Evolutionary conservation across 2,113 vertebrate genomes (phyloP).

Genomic region (Lichenostomus cassidix): DNA sequence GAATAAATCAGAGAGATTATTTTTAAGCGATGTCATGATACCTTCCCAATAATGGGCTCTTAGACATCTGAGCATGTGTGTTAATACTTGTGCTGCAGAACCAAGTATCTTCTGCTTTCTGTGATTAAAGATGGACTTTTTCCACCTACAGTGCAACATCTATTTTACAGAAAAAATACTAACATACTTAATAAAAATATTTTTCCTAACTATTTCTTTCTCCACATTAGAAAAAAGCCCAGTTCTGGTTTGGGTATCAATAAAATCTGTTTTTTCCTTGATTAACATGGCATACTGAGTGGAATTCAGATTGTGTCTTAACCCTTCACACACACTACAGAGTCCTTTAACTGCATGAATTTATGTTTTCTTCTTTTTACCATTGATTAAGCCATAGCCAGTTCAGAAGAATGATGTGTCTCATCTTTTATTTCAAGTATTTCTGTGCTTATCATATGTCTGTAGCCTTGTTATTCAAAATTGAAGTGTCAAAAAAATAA

Average conservation of each 20-base stretch:
- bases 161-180: not conserved
- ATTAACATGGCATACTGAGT: not conserved
- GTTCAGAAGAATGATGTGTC: not conserved
- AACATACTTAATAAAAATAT: not conserved
- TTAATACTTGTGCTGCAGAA: not conserved
- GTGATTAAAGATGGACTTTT: not conserved
- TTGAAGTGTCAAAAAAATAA: not conserved
- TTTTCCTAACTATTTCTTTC: not conserved
- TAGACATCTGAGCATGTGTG: not conserved
- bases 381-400: accelerated
- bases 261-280: not conserved
- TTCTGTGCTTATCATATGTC: not conserved
- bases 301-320: not conserved
- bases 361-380: not conserved
- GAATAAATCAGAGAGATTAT: not conserved
- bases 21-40: not conserved
- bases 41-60: not conserved
- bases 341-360: not conserved
- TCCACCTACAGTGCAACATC: not conserved
- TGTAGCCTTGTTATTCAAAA: not conserved
- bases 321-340: not conserved
- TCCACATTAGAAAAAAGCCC: not conserved
- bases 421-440: not conserved
- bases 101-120: not conserved
- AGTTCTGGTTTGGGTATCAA: not conserved